A percentile compares a stretch with the other conserved stretches of the same genome.
Evolutionary conservation across 2,888 invertebrate genomes (phyloP).

Genomic region (Eudemis profundana): DNA sequence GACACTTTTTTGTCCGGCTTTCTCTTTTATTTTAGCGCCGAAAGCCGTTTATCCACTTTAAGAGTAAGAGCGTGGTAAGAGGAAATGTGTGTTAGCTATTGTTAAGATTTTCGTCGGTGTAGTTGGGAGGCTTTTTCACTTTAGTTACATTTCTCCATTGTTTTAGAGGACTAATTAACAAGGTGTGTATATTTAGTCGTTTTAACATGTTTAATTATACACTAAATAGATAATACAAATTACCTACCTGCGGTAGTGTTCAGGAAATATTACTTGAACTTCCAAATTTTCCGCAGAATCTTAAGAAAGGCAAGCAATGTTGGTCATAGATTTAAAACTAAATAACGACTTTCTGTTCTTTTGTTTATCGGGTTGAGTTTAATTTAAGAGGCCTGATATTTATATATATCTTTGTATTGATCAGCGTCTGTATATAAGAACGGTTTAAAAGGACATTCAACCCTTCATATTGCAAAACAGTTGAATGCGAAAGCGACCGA

Average conservation of each 20-base stretch:
- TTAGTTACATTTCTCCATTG: slow-evolving; percentile 1
- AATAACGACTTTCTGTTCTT: too few species aligned
- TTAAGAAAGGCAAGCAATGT: too few species aligned
- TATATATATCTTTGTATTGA: too few species aligned
- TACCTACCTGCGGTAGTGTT: too few species aligned
- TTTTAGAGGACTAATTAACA: slow-evolving; percentile 3
- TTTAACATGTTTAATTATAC: background rate
- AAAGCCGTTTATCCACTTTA: slow-evolving; percentile 58
- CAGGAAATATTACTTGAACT: too few species aligned
- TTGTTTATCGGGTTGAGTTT: too few species aligned
- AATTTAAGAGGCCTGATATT: too few species aligned
- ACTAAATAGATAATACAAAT: too few species aligned
- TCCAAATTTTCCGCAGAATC: too few species aligned
- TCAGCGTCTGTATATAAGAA: background rate
- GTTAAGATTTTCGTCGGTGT: slow-evolving; percentile 40
- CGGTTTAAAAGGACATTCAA: background rate
- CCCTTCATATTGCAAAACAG: background rate
- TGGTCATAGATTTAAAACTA: too few species aligned
- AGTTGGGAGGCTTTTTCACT: slow-evolving; percentile 9
- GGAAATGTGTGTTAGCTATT: slow-evolving; percentile 51
- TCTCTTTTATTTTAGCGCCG: slow-evolving; percentile 54
- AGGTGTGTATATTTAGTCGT: background rate
- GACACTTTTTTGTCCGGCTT: slow-evolving; percentile 54
- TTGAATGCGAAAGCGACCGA: background rate
- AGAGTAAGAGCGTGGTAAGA: slow-evolving; percentile 49